Evolutionary conservation across 2,888 invertebrate genomes (phyloP), one percentile per base, ranked within the genome.

Genomic region (Euclidia mi): DNA sequence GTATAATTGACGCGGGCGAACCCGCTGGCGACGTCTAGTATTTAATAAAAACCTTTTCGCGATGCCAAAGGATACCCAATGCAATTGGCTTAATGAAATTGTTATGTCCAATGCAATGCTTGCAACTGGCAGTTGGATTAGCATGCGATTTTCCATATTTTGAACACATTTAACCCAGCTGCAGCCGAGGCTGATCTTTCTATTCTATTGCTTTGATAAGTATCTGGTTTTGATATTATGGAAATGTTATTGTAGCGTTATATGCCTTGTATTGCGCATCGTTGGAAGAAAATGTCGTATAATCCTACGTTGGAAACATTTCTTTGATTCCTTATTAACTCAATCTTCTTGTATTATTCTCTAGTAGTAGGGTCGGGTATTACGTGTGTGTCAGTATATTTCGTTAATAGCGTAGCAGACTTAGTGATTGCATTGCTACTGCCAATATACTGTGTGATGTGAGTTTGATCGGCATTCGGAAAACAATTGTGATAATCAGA

Each of bases 131-230:
- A 90, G 79, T 76, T 76, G 80, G 78, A 89, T 90, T 88, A 89
- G 82, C 80, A 89, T 89, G 85, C 88, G 86, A 90, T 90, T 90
- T 89, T 89, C 88, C 86, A 84, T 85, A 83, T 82, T 81, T 85
- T 81, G 84, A 84, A 82, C 84, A 84, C 78, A 83, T 85, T 83
- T 80, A 77, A 79, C 78, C 65, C 68, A 62, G n/a, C n/a, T n/a
- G n/a, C n/a, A n/a, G 64, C 66, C 60, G 65, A 56, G 17, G 47
- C 52, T 60, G 53, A 25, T 40, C 14, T 41, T 64, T 44, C 35
- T 50, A 53, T 65, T 55, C 43, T 46, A n/a, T 53, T 45, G 50
- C 41, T 40, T 46, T 34, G 9, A 48, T 60, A 34, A 49, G 9
- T 12, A 41, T 41, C 25, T 41, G 20, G 41, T 41, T 51, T 55